Base-by-base conservation (phyloP, 2,797 vertebrate genomes). In the Glossophaga mutica region DNA sequence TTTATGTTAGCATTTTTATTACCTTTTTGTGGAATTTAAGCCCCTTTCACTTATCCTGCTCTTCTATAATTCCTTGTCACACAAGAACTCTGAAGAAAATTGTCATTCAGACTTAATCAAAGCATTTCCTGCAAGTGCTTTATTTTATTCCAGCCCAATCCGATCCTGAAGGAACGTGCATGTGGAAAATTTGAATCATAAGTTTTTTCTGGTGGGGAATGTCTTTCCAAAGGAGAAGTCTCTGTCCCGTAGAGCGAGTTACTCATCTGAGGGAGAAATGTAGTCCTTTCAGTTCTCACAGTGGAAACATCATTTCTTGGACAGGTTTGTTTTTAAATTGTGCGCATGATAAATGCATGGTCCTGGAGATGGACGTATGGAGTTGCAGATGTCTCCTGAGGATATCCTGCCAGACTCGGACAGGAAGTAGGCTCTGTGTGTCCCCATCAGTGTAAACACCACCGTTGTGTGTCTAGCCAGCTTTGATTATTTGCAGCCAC, bases 1-100 rank as follows among this genome's bases (percentile, higher is more conserved):
- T 97, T 98, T 94, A 94, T 96, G 96, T 95, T 97, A 96, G 97
- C 94, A 96, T 96, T 97, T 98, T 98, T 96, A 96, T 97, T 89
- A 96, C 62, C 0, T 91, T 97, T 12, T 96, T 48, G 57, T 92
- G 76, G 59, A 84, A 90, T 59, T 19, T 91, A 92, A 97, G 94
- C 78, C 91, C 94, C 95, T 90, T 95, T 91, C 62, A 57, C 76
- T 65, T 90, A 42, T 34, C 87, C 5, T 67, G 5, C 94, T 96
- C 76, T 93, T 93, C 94, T 94, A 34, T 73, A 96, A 93, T 96
- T 78, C 81, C 96, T 96, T 81, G n/a, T 50, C 86, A 8, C 65
- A 4, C 0, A 71, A 84, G 91, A 71, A 93, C 78, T 50, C 73
- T 42, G 34, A 50, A 79, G 87, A 77, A 44, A 18, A 65, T 67